phyloP scores from a whole-genome alignment of 2,888 invertebrate genomes.

The Himalopsyche tibetana region DNA sequence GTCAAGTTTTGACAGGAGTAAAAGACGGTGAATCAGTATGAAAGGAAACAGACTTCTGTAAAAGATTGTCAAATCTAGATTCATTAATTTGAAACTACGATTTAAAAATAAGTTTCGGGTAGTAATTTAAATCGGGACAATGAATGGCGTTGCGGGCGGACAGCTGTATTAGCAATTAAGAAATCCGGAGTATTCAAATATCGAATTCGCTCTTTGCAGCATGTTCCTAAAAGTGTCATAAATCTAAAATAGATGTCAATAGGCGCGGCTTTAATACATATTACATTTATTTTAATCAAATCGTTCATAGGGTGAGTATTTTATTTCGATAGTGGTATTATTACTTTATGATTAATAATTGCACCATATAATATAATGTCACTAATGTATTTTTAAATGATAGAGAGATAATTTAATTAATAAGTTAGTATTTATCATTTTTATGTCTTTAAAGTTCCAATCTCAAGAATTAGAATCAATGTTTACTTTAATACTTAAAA shows the following conservation, averaged over 20 bases:
- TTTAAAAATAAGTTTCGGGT: conserved; percentile 1
- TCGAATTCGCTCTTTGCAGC: not conserved
- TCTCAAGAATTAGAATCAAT: too few relatives aligned
- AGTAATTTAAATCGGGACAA: conserved; percentile 12
- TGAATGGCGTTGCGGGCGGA: not conserved
- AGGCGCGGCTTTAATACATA: not conserved
- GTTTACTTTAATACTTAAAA: too few relatives aligned
- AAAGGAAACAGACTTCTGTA: not conserved
- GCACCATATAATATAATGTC: too few relatives aligned
- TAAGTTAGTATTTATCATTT: too few relatives aligned
- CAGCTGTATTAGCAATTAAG: conserved; percentile 22
- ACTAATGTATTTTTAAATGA: too few relatives aligned
- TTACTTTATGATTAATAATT: too few relatives aligned
- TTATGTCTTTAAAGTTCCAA: too few relatives aligned
- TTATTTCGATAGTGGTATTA: too few relatives aligned
- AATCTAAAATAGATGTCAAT: conserved; percentile 20
- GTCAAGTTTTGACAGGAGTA: not conserved
- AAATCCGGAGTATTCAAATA: conserved; percentile 20
- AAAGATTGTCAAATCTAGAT: conserved; percentile 23
- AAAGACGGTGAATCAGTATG: not conserved
- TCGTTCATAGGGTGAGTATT: too few relatives aligned
- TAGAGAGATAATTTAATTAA: too few relatives aligned
- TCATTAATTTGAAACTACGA: not conserved
- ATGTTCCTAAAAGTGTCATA: not conserved
- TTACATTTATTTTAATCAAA: not conserved